Conservation (phyloP, 2,888 invertebrate species). For the Platerodrilus igneus region DNA sequence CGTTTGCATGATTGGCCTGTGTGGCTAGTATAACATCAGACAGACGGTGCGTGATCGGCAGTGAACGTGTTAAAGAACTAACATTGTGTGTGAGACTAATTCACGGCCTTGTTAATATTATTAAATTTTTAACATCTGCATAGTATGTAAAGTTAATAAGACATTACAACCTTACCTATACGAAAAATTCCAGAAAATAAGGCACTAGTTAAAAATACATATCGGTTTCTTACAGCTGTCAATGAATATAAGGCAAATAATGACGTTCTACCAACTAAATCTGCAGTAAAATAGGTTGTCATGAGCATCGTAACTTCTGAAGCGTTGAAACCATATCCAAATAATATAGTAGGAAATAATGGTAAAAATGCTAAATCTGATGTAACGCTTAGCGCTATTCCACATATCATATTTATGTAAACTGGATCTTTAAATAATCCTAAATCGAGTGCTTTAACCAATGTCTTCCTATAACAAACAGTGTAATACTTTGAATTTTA, state of each 20-base stretch:
- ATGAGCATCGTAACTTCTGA: constrained; percentile 63
- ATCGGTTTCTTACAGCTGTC: constrained; percentile 58
- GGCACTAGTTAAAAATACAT: constrained; percentile 61
- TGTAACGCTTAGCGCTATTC: constrained; percentile 63
- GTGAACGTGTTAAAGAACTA: too few relatives aligned
- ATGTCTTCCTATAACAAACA: constrained; percentile 45
- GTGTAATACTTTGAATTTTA: too few relatives aligned
- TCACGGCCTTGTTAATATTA: too few relatives aligned
- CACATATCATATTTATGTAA: constrained; percentile 66
- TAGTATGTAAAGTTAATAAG: too few relatives aligned
- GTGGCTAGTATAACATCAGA: too few relatives aligned
- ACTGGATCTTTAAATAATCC: constrained; percentile 58
- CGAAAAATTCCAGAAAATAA: constrained; percentile 63
- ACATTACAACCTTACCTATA: constrained; percentile 65
- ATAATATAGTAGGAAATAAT: constrained; percentile 61
- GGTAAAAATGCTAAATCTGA: constrained; percentile 68
- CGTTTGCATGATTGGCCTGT: too few relatives aligned
- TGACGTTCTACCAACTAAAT: constrained; percentile 60
- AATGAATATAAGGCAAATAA: constrained; percentile 61
- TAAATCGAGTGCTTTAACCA: constrained; percentile 60
- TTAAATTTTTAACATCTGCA: too few relatives aligned
- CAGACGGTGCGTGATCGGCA: too few relatives aligned
- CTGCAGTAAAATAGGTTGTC: constrained; percentile 65
- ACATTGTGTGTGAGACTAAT: too few relatives aligned
- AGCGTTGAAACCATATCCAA: constrained; percentile 54